Evolutionary conservation across 35 echinoderm and acorn worm genomes (phyloP).

Genomic region (Heliocidaris erythrogramma): DNA sequence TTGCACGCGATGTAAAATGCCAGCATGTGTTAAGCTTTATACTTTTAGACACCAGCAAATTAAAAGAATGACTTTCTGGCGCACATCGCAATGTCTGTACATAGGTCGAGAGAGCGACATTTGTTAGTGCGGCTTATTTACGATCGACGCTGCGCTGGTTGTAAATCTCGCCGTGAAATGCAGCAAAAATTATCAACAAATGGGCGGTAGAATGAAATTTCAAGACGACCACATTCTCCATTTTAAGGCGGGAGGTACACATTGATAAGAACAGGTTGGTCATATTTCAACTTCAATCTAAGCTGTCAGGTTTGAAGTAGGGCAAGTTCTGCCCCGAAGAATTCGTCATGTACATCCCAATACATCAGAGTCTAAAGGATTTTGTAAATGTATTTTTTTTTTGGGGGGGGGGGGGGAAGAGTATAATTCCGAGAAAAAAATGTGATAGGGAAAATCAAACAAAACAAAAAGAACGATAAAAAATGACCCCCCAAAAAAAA

Average conservation of each 20-base stretch:
- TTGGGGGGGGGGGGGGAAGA: no score
- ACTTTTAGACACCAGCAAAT: background rate
- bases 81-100: background rate
- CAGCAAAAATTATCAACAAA: background rate
- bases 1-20: background rate
- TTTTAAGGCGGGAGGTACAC: background rate
- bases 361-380: no score
- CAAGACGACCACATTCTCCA: background rate
- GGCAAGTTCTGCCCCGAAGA: background rate
- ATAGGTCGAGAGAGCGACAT: background rate
- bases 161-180: background rate
- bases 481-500: no score
- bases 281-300: background rate
- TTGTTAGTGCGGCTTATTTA: background rate
- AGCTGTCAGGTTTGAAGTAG: background rate
- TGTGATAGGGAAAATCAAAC: no score
- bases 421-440: no score
- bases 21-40: background rate
- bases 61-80: background rate
- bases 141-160: background rate
- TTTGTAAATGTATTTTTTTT: no score
- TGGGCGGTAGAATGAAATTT: background rate
- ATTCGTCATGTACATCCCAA: background rate
- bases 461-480: no score
- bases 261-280: slow-evolving; percentile 16